Evolutionary conservation across 2,113 vertebrate species (phyloP), one percentile per base, ranked within the genome.

Genomic region (Nycticebus coucang): DNA sequence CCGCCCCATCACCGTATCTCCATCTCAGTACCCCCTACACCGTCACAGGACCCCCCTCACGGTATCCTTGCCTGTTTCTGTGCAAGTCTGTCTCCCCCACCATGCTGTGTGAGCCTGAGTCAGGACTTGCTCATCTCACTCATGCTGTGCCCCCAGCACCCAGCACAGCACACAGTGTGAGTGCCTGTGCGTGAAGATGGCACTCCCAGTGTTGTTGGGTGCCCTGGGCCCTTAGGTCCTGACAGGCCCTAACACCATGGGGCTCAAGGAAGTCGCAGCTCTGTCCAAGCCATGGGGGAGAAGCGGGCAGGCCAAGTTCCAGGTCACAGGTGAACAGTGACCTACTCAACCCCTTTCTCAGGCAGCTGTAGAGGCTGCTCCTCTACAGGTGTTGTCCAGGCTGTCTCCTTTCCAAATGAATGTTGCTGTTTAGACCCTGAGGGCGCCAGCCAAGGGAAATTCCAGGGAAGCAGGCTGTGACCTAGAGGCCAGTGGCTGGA

Each of bases 371-470:
- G 37, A 79, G 71, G 55, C 83, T 79, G 26, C 79, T 21, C n/a
- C n/a, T n/a, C n/a, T n/a, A n/a, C n/a, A 5, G 10, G 80, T 7
- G 0, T 26, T 11, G 0, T n/a, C 55, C 1, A 0, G 41, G 22
- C 2, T 28, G n/a, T 33, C 14, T 18, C n/a, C 0, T 45, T 9
- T 55, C 55, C 68, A 30, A 2, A 15, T 5, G 15, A 57, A 83
- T 0, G 4, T 37, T 60, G 74, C 45, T 35, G 59, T 37, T 50
- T 62, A 30, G 9, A 11, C 21, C 59, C 53, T 15, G 9, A 50
- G 1, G 41, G 13, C 59, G n/a, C 60, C 55, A 55, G 35, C 75
- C 28, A 55, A 80, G 69, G 33, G 33, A 11, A 26, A 60, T 45
- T 62, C 59, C 21, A 37, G 64, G 33, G 28, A 11, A 35, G 35